Evolutionary conservation across 2,888 invertebrate genomes (phyloP).

Genomic region (Onchidella celtica): DNA sequence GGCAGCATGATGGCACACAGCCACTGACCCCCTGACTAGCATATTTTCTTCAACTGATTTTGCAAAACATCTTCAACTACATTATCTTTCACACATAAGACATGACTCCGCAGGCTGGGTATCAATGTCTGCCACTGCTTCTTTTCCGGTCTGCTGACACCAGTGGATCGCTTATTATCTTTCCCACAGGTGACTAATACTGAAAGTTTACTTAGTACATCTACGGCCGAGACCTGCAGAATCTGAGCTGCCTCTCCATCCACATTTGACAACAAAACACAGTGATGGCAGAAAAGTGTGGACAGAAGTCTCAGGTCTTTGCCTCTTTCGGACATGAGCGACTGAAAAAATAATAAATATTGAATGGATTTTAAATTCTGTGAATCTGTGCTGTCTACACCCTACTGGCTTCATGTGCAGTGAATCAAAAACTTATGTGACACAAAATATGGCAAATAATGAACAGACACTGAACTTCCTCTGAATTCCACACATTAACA

Average conservation of each 20-base stretch:
- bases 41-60: background rate
- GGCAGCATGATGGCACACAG: too few species aligned
- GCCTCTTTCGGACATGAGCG: background rate
- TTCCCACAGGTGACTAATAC: background rate
- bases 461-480: too few species aligned
- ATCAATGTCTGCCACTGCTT: background rate
- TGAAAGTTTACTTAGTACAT: slow-evolving; percentile 4
- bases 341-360: slow-evolving; percentile 23
- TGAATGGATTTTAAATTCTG: too few species aligned
- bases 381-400: background rate
- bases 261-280: background rate
- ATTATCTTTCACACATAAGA: slow-evolving; percentile 5
- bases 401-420: too few species aligned
- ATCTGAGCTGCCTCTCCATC: slow-evolving; percentile 6
- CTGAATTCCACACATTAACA: too few species aligned
- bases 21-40: too few species aligned
- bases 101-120: background rate
- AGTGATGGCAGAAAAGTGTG: slow-evolving; percentile 17
- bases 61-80: background rate
- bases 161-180: background rate
- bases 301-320: background rate
- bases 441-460: too few species aligned
- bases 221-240: slow-evolving; percentile 24
- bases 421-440: too few species aligned
- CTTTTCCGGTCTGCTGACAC: background rate